phyloP scores from a whole-genome alignment of 1,140 invertebrate species.

The Cyphomyrmex costatus region DNA sequence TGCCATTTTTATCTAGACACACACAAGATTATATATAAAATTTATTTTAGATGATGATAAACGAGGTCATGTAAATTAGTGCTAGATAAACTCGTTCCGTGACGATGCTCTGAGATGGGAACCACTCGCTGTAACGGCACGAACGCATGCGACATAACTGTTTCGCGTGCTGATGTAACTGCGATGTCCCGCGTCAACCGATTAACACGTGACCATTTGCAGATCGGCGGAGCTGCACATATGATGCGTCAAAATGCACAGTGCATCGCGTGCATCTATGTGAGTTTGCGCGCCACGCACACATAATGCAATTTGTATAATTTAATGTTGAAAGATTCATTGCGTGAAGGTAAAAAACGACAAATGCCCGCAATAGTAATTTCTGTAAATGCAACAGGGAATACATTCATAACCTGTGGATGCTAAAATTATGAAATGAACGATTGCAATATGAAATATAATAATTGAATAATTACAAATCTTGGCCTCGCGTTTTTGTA shows the following conservation, averaged over 20 bases:
- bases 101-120: constrained; percentile 6
- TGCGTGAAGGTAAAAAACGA: not conserved
- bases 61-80: not conserved
- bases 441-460: not conserved
- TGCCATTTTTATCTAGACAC: not conserved
- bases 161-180: constrained; percentile 35
- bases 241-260: not conserved
- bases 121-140: not conserved
- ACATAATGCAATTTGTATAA: not conserved
- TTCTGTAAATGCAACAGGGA: not conserved
- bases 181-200: constrained; percentile 38
- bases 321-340: not conserved
- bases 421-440: not conserved
- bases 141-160: constrained; percentile 3
- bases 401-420: not conserved
- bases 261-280: not conserved
- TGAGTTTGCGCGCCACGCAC: not conserved
- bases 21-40: not conserved
- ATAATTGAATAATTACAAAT: not conserved
- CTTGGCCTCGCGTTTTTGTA: not conserved
- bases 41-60: not conserved
- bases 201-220: constrained; percentile 61
- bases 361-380: not conserved
- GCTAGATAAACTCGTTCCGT: not conserved
- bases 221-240: constrained; percentile 9